Evolutionary conservation across 2,113 vertebrate species (phyloP), one percentile per base, ranked within the genome.

Genomic region (Bagarius yarrelli): DNA sequence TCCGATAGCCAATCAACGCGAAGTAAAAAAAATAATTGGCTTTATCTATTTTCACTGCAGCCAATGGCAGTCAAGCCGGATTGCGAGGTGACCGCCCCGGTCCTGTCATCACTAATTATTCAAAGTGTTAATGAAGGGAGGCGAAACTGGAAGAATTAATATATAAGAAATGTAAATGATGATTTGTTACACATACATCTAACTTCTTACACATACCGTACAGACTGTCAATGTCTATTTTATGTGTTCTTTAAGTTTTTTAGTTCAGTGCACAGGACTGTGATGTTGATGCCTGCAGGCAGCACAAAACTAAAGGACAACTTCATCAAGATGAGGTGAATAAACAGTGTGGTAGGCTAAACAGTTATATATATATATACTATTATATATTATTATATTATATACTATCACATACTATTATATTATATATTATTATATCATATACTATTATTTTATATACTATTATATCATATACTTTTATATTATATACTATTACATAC

Each of bases 221-320:
- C 19, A 30, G 27, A 9, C 69, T 71, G 44, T 71, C 12, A 44
- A 18, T 36, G 23, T 66, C 13, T 69, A 1, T 21, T 2, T 70
- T 27, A 23, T 25, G 14, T 16, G 8, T 47, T n/a, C n/a, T 40
- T 64, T 2, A 14, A 36, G 60, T 19, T 13, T 36, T 66, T 47
- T 1, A 1, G 44, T 47, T 47, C 9, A 47, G 67, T 53, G 53
- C 40, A 76, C n/a, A 61, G 57, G 15, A 13, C 25, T 76, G 16
- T 19, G 25, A 18, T 32, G 18, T 52, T 52, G 36, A 70, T 69
- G 50, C 5, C 40, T 4, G 12, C 55, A 60, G 36, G 5, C 19
- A 34, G 32, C n/a, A 47, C 60, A 56, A 80, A 80, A 50, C 12
- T 30, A 25, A 80, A 60, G 60, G 78, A 52, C 36, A 80, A n/a